These are phyloP conservation scores for Epinephelus coioides DNA, from an alignment of 2,797 vertebrate genomes.

Conservation along the genomic window DNA sequence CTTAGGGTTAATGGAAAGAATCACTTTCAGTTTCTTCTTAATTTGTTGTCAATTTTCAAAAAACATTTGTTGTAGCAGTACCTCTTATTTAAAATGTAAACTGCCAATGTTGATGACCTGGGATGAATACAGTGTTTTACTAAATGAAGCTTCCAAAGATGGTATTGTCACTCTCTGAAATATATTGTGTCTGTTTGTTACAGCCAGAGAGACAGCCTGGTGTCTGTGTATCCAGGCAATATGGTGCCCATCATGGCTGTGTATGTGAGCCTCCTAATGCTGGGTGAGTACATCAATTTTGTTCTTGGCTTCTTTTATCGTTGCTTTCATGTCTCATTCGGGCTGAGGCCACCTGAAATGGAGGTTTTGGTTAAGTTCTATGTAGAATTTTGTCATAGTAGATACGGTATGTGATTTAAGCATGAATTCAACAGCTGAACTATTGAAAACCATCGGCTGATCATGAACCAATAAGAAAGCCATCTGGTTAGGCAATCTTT, in stretches of 20 bases:
- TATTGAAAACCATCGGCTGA: neutral
- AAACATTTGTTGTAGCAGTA: too few species aligned
- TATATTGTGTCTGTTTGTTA: slow-evolving; percentile 54
- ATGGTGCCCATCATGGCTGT: slow-evolving; percentile 64
- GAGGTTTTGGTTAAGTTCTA: neutral
- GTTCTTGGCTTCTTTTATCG: neutral
- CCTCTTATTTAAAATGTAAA: too few species aligned
- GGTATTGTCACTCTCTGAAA: neutral
- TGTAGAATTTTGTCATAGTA: neutral
- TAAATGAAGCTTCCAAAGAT: neutral
- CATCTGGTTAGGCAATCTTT: neutral
- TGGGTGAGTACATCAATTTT: slow-evolving; percentile 71
- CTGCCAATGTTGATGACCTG: neutral
- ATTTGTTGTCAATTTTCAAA: neutral
- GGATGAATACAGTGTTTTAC: neutral
- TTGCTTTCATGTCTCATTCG: neutral
- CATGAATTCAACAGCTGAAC: neutral
- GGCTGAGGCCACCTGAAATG: neutral
- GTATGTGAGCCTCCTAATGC: slow-evolving; percentile 72
- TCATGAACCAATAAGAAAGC: neutral
- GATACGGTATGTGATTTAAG: neutral
- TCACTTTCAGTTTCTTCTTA: neutral
- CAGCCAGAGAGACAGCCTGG: slow-evolving; percentile 62
- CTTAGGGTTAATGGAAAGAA: neutral
- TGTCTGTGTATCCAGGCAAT: slow-evolving; percentile 23